These are phyloP conservation scores for Chelonus insularis DNA, from an alignment of 1,140 invertebrate species.

Conservation along the genomic window DNA sequence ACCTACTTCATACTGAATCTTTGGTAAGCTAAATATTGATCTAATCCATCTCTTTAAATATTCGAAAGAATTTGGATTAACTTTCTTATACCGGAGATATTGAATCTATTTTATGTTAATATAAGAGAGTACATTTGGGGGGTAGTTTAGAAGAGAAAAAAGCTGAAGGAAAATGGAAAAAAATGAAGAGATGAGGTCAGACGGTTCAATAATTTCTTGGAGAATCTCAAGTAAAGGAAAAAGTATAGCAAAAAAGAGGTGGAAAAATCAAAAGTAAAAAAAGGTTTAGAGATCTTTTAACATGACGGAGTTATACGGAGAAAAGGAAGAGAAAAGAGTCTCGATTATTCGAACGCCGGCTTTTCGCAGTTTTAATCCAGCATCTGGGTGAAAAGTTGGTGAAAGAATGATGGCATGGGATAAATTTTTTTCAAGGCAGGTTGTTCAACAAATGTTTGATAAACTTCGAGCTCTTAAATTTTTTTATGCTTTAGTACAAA, in stretches of 20 bases:
- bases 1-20: too few species aligned
- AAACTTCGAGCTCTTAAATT: conserved; percentile 3
- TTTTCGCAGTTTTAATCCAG: conserved; percentile 33
- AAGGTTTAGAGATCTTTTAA: not conserved
- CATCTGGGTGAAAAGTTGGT: conserved; percentile 15
- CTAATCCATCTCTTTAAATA: conserved; percentile 34
- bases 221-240: conserved; percentile 10
- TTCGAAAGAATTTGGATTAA: conserved; percentile 46
- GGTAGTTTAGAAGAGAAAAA: conserved; percentile 1
- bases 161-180: conserved; percentile 1
- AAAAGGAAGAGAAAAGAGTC: conserved; percentile 7
- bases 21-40: conserved; percentile 1
- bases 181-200: conserved; percentile 14
- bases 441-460: conserved; percentile 19
- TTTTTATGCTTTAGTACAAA: too few species aligned
- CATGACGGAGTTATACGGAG: conserved; percentile 8
- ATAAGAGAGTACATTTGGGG: conserved; percentile 13
- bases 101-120: conserved; percentile 54
- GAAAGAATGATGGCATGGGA: conserved; percentile 11
- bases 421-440: not conserved
- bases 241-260: not conserved
- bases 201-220: conserved; percentile 47
- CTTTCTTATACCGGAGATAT: conserved; percentile 50
- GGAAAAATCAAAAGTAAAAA: conserved; percentile 7
- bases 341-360: conserved; percentile 32